Conservation (phyloP, 2,888 invertebrate genomes). For the Chromoteleia sp. region DNA sequence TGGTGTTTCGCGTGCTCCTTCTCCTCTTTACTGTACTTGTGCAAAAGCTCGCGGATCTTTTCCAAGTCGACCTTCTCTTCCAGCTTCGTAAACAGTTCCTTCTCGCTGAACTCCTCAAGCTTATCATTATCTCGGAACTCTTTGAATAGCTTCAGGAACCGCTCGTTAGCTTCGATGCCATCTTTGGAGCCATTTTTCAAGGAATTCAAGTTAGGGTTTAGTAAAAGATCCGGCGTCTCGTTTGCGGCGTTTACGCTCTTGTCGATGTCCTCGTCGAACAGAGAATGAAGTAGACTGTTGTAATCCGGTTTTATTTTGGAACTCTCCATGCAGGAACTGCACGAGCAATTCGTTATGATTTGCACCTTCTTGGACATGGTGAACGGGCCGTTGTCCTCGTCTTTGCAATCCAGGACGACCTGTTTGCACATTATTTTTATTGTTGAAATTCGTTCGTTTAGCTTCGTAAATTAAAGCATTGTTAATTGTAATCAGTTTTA, state of each 20-base stretch:
- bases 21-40: conserved; percentile 75
- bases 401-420: conserved; percentile 87
- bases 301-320: conserved; percentile 82
- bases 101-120: conserved; percentile 79
- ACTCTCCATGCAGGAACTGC: conserved; percentile 87
- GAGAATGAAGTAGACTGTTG: conserved; percentile 80
- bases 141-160: conserved; percentile 84
- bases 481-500: conserved; percentile 8
- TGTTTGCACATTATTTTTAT: conserved; percentile 74
- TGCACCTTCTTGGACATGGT: conserved; percentile 87
- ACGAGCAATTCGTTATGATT: conserved; percentile 89
- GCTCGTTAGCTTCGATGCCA: conserved; percentile 84
- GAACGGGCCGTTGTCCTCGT: conserved; percentile 85
- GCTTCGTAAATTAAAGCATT: neutral
- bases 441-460: neutral
- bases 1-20: conserved; percentile 72
- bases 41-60: conserved; percentile 78
- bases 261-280: conserved; percentile 79
- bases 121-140: conserved; percentile 78
- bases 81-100: conserved; percentile 78
- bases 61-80: conserved; percentile 79
- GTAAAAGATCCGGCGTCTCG: conserved; percentile 83
- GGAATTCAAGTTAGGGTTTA: conserved; percentile 80
- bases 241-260: conserved; percentile 79
- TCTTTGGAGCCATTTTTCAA: conserved; percentile 83